Base-by-base conservation (phyloP, 1,140 invertebrate species). In the Eurosta solidaginis region DNA sequence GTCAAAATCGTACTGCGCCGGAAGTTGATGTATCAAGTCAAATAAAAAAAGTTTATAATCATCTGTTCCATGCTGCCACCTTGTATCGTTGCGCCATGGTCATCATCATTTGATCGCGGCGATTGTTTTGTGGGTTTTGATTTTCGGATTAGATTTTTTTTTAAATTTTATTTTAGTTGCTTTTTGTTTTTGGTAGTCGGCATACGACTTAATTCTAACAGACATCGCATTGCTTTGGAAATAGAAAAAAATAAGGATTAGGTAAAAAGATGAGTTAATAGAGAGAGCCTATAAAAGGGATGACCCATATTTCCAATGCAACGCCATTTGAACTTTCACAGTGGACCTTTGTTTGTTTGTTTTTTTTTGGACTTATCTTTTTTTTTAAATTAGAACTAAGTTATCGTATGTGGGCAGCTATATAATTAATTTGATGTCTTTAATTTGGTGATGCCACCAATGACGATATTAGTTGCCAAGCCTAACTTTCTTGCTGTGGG, bases 341-440 rank as follows among this genome's bases (percentile, higher is more conserved):
- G n/a, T 47, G 45, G n/a, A 47, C 45, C 12, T 1, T 47, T 47
- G 45, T 12, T 47, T 47, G 45, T 14, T 47, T 47, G 45, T 47
- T 47, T 47, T 17, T 47, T 47, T 47, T 47, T 47, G n/a, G n/a
- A n/a, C n/a, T 47, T 47, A 47, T 47, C 1, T 47, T 1, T 9
- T 47, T 47, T 47, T 47, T n/a, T n/a, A n/a, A n/a, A n/a, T n/a
- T n/a, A n/a, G n/a, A n/a, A n/a, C n/a, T n/a, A 3, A 68, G 33
- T 42, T 42, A 68, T 68, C 59, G 33, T 10, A 68, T 33, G 59
- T 68, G 59, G 59, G 59, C 59, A 42, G 22, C 59, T 40, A 68
- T 68, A 40, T 68, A 68, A 68, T 68, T 68, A 68, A 68, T 36
- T 68, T 3, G 59, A 40, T 68, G 59, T 33, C 33, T 68, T 68